Conservation (phyloP, 2,888 invertebrate genomes). For the Euzetes globulus region DNA sequence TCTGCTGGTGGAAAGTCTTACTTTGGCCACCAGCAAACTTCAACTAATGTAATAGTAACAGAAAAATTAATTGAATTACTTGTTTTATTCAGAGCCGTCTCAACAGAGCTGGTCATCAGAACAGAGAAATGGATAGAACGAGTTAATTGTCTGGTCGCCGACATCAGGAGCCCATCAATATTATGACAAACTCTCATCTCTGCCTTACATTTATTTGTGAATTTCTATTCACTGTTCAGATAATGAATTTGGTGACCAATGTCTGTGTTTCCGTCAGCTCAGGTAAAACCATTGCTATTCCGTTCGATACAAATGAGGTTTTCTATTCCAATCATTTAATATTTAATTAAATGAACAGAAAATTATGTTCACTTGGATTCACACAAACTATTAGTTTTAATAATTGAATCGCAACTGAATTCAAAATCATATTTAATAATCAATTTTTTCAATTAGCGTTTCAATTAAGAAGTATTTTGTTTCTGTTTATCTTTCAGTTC, state of each 20-base stretch:
- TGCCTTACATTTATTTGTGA: conserved; percentile 16
- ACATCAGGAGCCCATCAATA: not conserved
- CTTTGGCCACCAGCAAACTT: too few species aligned
- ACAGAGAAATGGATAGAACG: not conserved
- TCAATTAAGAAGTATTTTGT: too few species aligned
- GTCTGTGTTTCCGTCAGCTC: conserved; percentile 1
- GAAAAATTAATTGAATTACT: not conserved
- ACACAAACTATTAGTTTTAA: not conserved
- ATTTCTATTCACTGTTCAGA: conserved; percentile 22
- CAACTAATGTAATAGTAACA: not conserved
- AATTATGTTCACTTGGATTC: not conserved
- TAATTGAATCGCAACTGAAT: too few species aligned
- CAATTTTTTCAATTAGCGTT: too few species aligned
- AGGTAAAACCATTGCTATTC: not conserved
- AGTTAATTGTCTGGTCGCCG: not conserved
- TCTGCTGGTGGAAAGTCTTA: too few species aligned
- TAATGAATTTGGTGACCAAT: conserved; percentile 20
- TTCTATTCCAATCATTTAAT: not conserved
- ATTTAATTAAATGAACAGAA: conserved; percentile 7
- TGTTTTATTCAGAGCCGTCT: not conserved
- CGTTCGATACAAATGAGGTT: not conserved
- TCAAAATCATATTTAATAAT: too few species aligned
- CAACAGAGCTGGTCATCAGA: not conserved
- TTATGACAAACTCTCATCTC: conserved; percentile 15
- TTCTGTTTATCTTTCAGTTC: too few species aligned